Evolutionary conservation across 2,113 vertebrate genomes (phyloP).

Genomic region (Formicarius rufipectus): DNA sequence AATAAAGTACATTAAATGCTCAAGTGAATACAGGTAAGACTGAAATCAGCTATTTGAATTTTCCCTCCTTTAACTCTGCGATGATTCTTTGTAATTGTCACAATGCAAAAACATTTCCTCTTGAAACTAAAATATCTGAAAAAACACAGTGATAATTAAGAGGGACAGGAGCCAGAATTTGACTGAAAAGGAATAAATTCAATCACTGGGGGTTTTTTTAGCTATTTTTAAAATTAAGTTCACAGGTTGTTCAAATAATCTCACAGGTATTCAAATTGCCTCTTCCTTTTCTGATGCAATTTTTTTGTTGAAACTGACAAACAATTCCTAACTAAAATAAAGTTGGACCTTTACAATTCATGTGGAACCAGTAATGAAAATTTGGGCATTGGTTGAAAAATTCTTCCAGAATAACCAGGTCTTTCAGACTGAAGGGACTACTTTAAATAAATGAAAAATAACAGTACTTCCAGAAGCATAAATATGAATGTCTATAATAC

Average conservation of each 20-base stretch:
- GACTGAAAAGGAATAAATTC: not conserved
- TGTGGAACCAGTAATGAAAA: not conserved
- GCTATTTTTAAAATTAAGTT: not conserved
- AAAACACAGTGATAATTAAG: not conserved
- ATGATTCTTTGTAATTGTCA: not conserved
- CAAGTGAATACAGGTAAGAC: not conserved
- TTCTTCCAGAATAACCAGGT: not conserved
- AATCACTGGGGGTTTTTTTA: not conserved
- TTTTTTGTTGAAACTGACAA: not conserved
- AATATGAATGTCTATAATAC: not conserved
- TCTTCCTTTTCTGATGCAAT: not conserved
- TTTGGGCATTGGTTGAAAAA: not conserved
- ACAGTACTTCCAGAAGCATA: not conserved
- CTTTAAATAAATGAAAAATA: not conserved
- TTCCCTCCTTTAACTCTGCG: not conserved
- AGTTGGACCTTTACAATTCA: not conserved
- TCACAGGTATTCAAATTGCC: not conserved
- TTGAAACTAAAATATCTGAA: not conserved
- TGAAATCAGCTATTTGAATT: not conserved
- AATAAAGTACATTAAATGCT: not conserved
- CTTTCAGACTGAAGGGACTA: not conserved
- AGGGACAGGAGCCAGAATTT: not conserved
- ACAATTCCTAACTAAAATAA: not conserved
- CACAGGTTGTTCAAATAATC: not conserved
- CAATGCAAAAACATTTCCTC: not conserved